Conservation (phyloP, 2,888 invertebrate genomes). For the Pristionchus exspectatus region DNA sequence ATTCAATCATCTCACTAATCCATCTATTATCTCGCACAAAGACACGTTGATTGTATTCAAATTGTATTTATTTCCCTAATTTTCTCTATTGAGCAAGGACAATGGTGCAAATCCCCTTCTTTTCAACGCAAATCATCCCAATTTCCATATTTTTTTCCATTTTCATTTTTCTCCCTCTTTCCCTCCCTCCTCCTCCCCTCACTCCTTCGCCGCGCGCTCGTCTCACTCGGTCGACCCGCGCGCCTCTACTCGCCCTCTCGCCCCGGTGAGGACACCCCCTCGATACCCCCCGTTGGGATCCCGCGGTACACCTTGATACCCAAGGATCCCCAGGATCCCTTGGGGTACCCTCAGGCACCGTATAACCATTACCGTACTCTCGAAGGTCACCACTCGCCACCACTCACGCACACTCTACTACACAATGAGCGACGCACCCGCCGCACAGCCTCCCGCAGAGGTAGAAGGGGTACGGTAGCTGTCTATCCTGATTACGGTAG, state of each 20-base stretch:
- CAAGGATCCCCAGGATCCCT: neutral
- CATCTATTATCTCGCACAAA: neutral
- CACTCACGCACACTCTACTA: neutral
- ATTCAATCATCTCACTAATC: neutral
- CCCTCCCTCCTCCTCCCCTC: neutral
- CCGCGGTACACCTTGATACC: neutral
- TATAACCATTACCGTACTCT: neutral
- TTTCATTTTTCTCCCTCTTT: neutral
- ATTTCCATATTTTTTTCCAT: neutral
- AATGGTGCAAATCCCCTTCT: neutral
- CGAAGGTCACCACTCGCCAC: constrained; percentile 1
- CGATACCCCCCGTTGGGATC: neutral
- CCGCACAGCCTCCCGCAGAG: neutral
- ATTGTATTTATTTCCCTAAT: no score
- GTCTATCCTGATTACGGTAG: neutral
- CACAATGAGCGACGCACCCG: neutral
- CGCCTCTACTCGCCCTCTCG: neutral
- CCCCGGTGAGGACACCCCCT: neutral
- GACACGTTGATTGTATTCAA: neutral
- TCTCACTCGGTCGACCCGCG: neutral
- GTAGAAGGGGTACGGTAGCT: constrained; percentile 19
- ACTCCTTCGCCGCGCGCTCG: neutral
- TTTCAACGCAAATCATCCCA: neutral
- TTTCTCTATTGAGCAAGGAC: no score
- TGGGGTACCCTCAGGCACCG: neutral